Evolutionary conservation across 2,888 invertebrate genomes (phyloP), one percentile per base, ranked within the genome.

Genomic region (Agriotes lineatus): DNA sequence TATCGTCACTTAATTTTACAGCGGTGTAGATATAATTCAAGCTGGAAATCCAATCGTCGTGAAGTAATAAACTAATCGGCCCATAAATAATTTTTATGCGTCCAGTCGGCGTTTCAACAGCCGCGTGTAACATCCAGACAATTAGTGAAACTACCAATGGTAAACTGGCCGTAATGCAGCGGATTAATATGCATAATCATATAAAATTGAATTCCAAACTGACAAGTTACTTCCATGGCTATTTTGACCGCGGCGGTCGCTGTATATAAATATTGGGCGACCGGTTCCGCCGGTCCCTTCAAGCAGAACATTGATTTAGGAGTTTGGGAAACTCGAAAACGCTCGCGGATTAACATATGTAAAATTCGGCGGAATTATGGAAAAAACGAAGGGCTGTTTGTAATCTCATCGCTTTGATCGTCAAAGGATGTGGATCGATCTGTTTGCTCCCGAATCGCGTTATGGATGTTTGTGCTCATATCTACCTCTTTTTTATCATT

Each of bases 1-100:
- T 45, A 48, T 57, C 22, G 58, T 35, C 58, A 44, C 64, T 58
- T 65, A 35, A 57, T 58, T 58, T 65, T 58, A 58, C 42, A 19
- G 42, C 56, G 33, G n/a, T 18, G 37, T n/a, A 12, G 57, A 42
- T 56, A 56, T 65, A 65, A 65, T 65, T 58, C 58, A 35, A 14
- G 12, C 42, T 22, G 33, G 37, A 57, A 35, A 48, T 16, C 64
- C 56, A 48, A 62, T 48, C 64, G 22, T 58, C 45, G n/a, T 5
- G 10, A 44, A 50, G 64, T 30, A 58, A 58, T 65, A 65, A 65
- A 65, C 48, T 58, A 58, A 65, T 65, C 57, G 48, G 12, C 16
- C 50, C 37, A 58, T 65, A 65, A 58, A 65, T 65, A 58, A 50
- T 58, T 65, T 65, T 65, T 65, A 65, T 54, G 35, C 33, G 7